Conservation (phyloP, 2,797 vertebrate genomes). For the Notamacropus eugenii region DNA sequence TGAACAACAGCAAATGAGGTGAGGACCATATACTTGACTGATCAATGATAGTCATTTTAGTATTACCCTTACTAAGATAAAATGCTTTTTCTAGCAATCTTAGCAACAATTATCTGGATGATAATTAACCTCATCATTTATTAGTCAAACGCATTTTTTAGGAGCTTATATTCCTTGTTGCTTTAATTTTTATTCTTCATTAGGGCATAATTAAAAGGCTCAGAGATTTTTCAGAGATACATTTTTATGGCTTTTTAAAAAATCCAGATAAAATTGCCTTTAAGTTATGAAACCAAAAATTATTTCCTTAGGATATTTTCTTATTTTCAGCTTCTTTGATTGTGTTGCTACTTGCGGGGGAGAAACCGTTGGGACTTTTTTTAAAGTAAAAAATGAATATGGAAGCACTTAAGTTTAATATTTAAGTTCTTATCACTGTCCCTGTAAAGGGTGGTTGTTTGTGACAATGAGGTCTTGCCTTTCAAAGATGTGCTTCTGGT, state of each 20-base stretch:
- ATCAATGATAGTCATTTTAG: background rate
- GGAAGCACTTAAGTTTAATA: background rate
- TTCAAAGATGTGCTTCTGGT: slow-evolving; percentile 47
- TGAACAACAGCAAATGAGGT: background rate
- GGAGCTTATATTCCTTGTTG: background rate
- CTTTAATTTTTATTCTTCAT: background rate
- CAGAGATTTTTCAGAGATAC: background rate
- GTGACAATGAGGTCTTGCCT: slow-evolving; percentile 58
- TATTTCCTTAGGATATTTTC: background rate
- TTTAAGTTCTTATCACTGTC: slow-evolving; percentile 65
- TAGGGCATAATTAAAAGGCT: background rate
- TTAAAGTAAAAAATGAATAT: background rate
- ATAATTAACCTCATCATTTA: background rate
- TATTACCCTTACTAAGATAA: background rate
- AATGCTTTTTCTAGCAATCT: background rate
- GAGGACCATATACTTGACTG: background rate
- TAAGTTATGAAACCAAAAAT: background rate
- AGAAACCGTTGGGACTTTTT: slow-evolving; percentile 13
- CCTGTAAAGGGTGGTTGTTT: slow-evolving; percentile 54
- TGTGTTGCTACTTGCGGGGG: background rate
- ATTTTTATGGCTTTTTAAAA: background rate
- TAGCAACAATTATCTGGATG: background rate
- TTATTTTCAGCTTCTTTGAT: background rate
- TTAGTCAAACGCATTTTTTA: background rate
- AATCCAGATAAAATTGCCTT: background rate